Percentiles rank a stretch among this genome's conserved stretches.
Conservation (phyloP, 2,888 invertebrate genomes). For the Bedellia somnulentella region DNA sequence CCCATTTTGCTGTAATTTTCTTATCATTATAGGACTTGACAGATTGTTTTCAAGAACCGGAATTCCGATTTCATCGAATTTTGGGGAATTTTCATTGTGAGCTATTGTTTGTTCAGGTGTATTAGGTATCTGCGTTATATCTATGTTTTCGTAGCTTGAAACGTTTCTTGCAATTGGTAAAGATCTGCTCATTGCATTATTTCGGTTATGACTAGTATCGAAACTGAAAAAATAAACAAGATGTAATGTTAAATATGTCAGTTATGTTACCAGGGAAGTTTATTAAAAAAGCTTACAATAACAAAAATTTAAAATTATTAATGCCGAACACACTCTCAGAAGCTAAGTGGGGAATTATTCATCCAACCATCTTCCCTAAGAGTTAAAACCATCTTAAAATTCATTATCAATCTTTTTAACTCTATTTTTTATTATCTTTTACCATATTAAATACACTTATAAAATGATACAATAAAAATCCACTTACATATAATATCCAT, state of each 20-base stretch:
- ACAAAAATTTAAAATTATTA: too few species aligned
- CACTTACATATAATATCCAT: slow-evolving; percentile 51
- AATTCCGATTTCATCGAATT: slow-evolving; percentile 52
- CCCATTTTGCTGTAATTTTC: slow-evolving; percentile 26
- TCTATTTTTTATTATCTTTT: too few species aligned
- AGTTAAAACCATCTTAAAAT: too few species aligned
- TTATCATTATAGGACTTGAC: slow-evolving; percentile 45
- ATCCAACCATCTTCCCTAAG: too few species aligned
- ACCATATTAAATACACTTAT: too few species aligned
- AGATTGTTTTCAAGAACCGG: slow-evolving; percentile 40
- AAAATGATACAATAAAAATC: too few species aligned
- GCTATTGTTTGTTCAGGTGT: slow-evolving; percentile 33
- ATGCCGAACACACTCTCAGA: too few species aligned
- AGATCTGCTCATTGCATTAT: slow-evolving; percentile 26
- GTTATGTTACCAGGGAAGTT: too few species aligned
- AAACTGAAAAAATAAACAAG: slow-evolving; percentile 27
- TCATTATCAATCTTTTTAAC: too few species aligned
- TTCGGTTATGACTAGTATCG: slow-evolving; percentile 45
- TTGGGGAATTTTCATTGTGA: slow-evolving; percentile 30
- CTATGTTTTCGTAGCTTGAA: slow-evolving; percentile 61
- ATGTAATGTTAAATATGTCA: too few species aligned
- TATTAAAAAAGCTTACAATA: too few species aligned
- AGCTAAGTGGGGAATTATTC: too few species aligned
- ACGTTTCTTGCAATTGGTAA: slow-evolving; percentile 37
- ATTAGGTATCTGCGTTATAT: slow-evolving; percentile 21